Conservation (phyloP, 1,140 invertebrate species). For the Carposina sasakii region DNA sequence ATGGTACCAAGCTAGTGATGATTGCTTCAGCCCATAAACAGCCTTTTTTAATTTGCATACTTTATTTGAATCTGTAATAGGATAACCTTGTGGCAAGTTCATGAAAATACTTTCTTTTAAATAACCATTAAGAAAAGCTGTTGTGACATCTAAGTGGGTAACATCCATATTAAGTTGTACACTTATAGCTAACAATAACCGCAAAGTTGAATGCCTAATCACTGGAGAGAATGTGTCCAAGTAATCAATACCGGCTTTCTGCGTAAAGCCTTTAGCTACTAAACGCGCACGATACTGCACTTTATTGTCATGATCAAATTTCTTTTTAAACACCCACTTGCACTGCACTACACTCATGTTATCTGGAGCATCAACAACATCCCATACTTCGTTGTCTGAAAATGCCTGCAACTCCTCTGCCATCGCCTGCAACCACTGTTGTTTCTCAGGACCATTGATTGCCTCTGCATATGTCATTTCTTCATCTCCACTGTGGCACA, state of each 20-base stretch:
- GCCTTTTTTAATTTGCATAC: constrained; percentile 16
- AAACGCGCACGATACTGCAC: constrained; percentile 43
- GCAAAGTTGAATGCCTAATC: constrained; percentile 30
- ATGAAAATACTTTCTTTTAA: constrained; percentile 49
- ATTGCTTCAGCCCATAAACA: constrained; percentile 27
- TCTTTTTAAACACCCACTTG: constrained; percentile 46
- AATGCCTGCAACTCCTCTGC: constrained; percentile 35
- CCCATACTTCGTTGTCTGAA: constrained; percentile 42
- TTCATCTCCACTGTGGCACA: constrained; percentile 15
- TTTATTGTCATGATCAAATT: constrained; percentile 14
- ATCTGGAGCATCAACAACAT: constrained; percentile 36
- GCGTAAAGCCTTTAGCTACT: constrained; percentile 48
- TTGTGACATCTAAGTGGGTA: constrained; percentile 48
- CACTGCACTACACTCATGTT: constrained; percentile 41
- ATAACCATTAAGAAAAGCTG: constrained; percentile 54
- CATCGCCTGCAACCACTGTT: constrained; percentile 37
- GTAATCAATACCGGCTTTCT: constrained; percentile 37
- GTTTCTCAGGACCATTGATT: constrained; percentile 29
- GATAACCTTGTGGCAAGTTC: constrained; percentile 49
- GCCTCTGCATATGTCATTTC: constrained; percentile 30
- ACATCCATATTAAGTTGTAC: constrained; percentile 34
- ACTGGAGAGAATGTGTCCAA: constrained; percentile 49
- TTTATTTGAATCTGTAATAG: constrained; percentile 18
- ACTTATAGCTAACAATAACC: constrained; percentile 41
- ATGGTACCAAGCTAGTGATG: constrained; percentile 20